Percentiles rank a stretch among this genome's conserved stretches.
phyloP scores from a whole-genome alignment of 2,797 vertebrate species.

The Lemur catta region DNA sequence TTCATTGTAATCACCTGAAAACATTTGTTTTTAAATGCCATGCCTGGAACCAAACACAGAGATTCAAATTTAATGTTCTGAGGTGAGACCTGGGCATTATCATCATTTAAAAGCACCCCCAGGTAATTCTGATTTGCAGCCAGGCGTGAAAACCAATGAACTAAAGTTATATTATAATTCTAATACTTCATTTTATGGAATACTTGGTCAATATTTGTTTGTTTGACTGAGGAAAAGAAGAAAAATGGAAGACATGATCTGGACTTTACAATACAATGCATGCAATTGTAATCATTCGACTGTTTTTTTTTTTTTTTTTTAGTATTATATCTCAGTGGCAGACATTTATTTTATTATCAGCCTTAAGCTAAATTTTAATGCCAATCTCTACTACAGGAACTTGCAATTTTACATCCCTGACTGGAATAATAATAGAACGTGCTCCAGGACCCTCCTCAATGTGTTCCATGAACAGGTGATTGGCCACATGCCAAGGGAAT shows the following conservation, averaged over 20 bases:
- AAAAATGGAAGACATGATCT: neutral
- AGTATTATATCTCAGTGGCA: neutral
- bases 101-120: neutral
- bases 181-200: slow-evolving; percentile 10
- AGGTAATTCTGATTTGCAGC: neutral
- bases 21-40: neutral
- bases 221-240: neutral
- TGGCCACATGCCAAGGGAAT: neutral
- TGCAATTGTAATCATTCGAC: neutral
- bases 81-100: neutral
- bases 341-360: neutral
- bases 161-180: neutral
- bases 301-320: neutral
- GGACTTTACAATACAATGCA: neutral
- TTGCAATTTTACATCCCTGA: neutral
- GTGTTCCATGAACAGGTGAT: neutral
- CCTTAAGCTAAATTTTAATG: neutral
- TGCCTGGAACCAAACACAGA: neutral
- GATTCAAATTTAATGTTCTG: neutral
- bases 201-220: neutral
- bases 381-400: neutral
- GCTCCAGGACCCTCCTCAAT: neutral
- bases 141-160: neutral
- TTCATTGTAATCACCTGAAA: neutral
- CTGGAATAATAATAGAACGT: neutral